A percentile compares a stretch with the other conserved stretches of the same genome.
phyloP scores from a whole-genome alignment of 2,888 invertebrate genomes.

The Schizotus pectinicornis region DNA sequence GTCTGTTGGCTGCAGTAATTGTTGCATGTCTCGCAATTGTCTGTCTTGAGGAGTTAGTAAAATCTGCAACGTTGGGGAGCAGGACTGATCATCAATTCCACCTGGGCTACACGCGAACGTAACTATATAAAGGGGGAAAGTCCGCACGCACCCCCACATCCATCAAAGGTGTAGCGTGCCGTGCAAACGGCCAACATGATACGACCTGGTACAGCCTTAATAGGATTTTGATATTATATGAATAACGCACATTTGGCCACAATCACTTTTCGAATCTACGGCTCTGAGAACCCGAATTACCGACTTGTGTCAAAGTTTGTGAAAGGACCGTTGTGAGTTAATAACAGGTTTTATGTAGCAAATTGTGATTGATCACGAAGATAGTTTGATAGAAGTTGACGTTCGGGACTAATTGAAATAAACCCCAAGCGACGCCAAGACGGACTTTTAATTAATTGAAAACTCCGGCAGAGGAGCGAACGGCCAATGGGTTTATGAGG shows the following conservation, averaged over 20 bases:
- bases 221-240: slow-evolving; percentile 41
- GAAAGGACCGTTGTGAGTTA: slow-evolving; percentile 10
- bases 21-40: slow-evolving; percentile 38
- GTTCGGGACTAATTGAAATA: slow-evolving; percentile 21
- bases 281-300: slow-evolving; percentile 6
- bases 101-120: slow-evolving; percentile 38
- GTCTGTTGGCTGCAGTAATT: slow-evolving; percentile 4
- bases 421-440: too few relatives aligned
- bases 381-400: background rate
- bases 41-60: slow-evolving; percentile 38
- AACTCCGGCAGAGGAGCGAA: too few relatives aligned
- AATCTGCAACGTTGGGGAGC: slow-evolving; percentile 30
- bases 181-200: slow-evolving; percentile 38
- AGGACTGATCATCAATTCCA: slow-evolving; percentile 43
- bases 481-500: too few relatives aligned
- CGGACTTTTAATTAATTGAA: too few relatives aligned
- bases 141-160: slow-evolving; percentile 34
- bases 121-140: slow-evolving; percentile 32
- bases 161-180: slow-evolving; percentile 37
- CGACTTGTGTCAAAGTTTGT: slow-evolving; percentile 4
- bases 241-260: slow-evolving; percentile 29
- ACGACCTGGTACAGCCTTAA: slow-evolving; percentile 43
- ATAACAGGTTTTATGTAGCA: slow-evolving; percentile 24
- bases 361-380: slow-evolving; percentile 28
- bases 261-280: slow-evolving; percentile 23